These are phyloP conservation scores for Odontomachus brunneus DNA, from an alignment of 1,140 invertebrate genomes.

Conservation along the genomic window DNA sequence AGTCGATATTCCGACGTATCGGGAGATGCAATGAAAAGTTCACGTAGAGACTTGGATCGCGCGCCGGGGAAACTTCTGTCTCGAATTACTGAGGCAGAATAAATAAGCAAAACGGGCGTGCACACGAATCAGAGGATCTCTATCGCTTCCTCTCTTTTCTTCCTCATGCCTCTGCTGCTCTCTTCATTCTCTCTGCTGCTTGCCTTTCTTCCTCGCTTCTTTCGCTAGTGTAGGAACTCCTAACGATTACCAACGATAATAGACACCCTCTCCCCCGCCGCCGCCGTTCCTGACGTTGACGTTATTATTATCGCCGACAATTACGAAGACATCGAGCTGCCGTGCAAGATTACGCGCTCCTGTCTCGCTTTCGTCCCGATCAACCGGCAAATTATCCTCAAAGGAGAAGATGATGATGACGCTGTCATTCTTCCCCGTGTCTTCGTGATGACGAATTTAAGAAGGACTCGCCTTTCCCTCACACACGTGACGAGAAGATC, in stretches of 20 bases:
- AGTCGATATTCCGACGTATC: constrained; percentile 18
- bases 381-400: background rate
- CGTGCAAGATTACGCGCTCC: constrained; percentile 1
- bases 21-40: constrained; percentile 54
- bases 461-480: too few species aligned
- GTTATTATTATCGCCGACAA: constrained; percentile 53
- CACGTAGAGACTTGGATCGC: constrained; percentile 63
- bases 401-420: background rate
- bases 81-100: constrained; percentile 67
- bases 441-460: background rate
- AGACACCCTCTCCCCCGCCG: constrained; percentile 32
- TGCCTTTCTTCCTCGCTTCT: constrained; percentile 28
- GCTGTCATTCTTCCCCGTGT: background rate
- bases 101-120: constrained; percentile 68
- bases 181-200: background rate
- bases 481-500: too few species aligned
- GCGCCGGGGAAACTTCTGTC: constrained; percentile 61
- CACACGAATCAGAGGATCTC: constrained; percentile 60
- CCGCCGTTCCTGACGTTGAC: constrained; percentile 10
- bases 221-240: constrained; percentile 15
- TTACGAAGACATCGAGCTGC: constrained; percentile 50
- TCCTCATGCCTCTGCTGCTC: too few species aligned
- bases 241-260: constrained; percentile 67
- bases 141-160: background rate
- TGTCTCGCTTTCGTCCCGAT: background rate